These are phyloP conservation scores for Drusus annulatus DNA, from an alignment of 1,140 invertebrate species.

Conservation along the genomic window DNA sequence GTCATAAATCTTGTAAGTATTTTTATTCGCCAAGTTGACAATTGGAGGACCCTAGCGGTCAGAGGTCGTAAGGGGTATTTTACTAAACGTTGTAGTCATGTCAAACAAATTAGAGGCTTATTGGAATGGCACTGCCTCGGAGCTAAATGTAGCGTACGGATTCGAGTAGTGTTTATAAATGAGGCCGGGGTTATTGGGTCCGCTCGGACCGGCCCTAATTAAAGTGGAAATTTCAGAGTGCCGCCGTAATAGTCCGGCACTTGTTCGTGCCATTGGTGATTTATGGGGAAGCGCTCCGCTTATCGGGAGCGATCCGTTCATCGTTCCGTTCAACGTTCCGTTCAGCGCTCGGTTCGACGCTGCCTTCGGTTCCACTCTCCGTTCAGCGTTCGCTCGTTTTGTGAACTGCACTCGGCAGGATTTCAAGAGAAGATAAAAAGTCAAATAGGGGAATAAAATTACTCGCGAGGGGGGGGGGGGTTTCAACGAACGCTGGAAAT, in stretches of 20 bases:
- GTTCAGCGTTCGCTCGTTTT: conserved; percentile 11
- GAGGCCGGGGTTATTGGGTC: background rate
- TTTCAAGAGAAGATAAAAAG: conserved; percentile 27
- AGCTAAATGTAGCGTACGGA: background rate
- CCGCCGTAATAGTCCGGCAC: conserved; percentile 11
- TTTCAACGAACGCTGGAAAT: background rate
- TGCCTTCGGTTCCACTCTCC: background rate
- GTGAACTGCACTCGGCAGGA: conserved; percentile 22
- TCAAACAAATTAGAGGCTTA: too few species aligned
- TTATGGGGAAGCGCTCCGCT: background rate
- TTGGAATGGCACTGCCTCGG: too few species aligned
- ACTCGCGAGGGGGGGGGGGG: background rate
- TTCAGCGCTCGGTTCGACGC: background rate
- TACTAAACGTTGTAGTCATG: too few species aligned
- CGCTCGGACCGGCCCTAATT: background rate
- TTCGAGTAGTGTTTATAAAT: background rate
- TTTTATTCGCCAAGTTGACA: too few species aligned
- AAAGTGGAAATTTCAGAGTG: conserved; percentile 19
- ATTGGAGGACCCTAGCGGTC: too few species aligned
- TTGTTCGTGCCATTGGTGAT: conserved; percentile 1
- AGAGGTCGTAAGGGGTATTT: too few species aligned
- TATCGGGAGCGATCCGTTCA: conserved; percentile 1
- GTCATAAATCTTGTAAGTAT: too few species aligned
- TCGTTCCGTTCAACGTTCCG: background rate
- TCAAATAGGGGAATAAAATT: background rate